Evolutionary conservation across 1,140 invertebrate species (phyloP).

Genomic region (Drosophila guanche): DNA sequence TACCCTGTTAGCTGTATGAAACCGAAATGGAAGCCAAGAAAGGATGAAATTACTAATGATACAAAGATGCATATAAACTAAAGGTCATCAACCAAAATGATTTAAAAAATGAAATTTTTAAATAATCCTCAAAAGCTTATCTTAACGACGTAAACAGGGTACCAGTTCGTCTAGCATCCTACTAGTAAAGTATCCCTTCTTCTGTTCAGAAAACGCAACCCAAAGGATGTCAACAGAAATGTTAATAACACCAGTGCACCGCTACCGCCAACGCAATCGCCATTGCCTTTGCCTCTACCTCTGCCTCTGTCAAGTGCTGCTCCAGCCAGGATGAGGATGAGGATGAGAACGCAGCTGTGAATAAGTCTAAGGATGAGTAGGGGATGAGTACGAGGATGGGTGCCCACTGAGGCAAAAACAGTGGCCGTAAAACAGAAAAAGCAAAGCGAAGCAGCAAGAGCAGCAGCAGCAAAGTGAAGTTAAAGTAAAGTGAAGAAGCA

Average conservation of each 20-base stretch:
- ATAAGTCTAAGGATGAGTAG: slow-evolving; percentile 5
- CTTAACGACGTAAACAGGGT: no score
- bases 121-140: no score
- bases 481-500: slow-evolving; percentile 28
- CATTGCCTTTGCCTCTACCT: slow-evolving; percentile 18
- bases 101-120: no score
- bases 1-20: slow-evolving; percentile 6
- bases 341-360: slow-evolving; percentile 2
- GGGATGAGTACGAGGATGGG: slow-evolving; percentile 26
- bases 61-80: no score
- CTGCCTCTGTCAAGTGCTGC: slow-evolving; percentile 44
- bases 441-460: slow-evolving; percentile 26
- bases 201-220: slow-evolving; percentile 33
- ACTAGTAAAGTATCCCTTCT: not conserved
- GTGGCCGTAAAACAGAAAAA: slow-evolving; percentile 47
- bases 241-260: slow-evolving; percentile 65
- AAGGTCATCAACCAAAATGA: no score
- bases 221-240: slow-evolving; percentile 76
- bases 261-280: slow-evolving; percentile 5
- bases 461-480: slow-evolving; percentile 25
- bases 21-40: not conserved
- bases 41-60: not conserved
- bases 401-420: slow-evolving; percentile 60
- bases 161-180: not conserved
- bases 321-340: slow-evolving; percentile 2